Conservation (phyloP, 1,140 invertebrate species). For the Drosophila athabasca region DNA sequence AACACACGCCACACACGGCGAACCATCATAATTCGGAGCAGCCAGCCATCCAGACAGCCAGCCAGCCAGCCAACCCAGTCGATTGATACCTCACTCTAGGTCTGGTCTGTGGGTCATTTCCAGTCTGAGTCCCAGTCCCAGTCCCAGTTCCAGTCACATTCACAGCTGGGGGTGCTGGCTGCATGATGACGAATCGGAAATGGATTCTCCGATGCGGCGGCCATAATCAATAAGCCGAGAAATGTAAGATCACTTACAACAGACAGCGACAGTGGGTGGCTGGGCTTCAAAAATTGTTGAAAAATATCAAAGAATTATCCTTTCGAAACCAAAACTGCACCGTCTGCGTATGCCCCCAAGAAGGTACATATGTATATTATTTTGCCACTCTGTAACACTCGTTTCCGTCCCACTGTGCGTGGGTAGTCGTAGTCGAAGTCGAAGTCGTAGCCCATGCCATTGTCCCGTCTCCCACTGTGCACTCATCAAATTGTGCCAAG, state of each 20-base stretch:
- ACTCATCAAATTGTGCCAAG: constrained; percentile 81
- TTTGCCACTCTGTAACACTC: too few species aligned
- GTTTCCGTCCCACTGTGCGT: constrained; percentile 23
- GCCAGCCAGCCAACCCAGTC: background rate
- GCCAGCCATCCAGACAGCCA: too few species aligned
- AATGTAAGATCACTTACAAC: constrained; percentile 56
- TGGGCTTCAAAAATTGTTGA: too few species aligned
- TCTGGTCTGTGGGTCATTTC: constrained; percentile 1
- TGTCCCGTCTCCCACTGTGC: constrained; percentile 66
- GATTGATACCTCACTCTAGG: constrained; percentile 51
- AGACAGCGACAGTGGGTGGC: constrained; percentile 27
- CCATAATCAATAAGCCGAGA: constrained; percentile 76
- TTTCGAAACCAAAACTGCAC: too few species aligned
- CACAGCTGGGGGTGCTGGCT: constrained; percentile 45
- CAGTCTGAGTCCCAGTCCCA: constrained; percentile 1
- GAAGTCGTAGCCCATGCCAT: constrained; percentile 28
- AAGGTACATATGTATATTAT: too few species aligned
- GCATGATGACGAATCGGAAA: constrained; percentile 77
- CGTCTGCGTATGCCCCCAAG: too few species aligned
- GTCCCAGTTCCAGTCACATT: constrained; percentile 9
- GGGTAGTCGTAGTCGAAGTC: constrained; percentile 25
- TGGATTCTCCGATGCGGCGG: constrained; percentile 57
- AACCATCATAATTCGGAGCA: constrained; percentile 43
- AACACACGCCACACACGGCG: constrained; percentile 53
- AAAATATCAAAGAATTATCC: too few species aligned